These are phyloP conservation scores for Isotomurus palustris DNA, from an alignment of 2,888 invertebrate genomes.

Conservation along the genomic window DNA sequence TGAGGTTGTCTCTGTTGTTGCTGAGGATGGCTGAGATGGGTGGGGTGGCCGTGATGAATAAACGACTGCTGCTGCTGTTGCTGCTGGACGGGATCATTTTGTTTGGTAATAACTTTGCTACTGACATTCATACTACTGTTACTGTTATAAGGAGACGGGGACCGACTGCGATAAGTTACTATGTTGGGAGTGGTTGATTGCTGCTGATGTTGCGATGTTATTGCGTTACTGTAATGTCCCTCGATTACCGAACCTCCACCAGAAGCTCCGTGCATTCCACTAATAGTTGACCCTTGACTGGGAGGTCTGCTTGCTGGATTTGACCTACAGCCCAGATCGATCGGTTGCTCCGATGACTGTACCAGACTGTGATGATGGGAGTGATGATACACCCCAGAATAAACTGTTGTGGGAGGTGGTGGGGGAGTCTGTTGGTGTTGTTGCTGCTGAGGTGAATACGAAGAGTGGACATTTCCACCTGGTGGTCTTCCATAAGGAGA, in stretches of 20 bases:
- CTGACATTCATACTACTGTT: slow-evolving; percentile 29
- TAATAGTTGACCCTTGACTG: too few relatives aligned
- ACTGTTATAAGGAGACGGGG: slow-evolving; percentile 38
- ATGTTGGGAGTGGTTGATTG: slow-evolving; percentile 34
- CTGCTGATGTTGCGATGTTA: slow-evolving; percentile 34
- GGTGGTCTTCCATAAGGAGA: neutral
- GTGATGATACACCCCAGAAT: slow-evolving; percentile 24
- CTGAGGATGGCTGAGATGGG: slow-evolving; percentile 19
- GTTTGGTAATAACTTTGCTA: neutral
- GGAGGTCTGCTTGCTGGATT: slow-evolving; percentile 41
- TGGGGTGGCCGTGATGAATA: slow-evolving; percentile 9
- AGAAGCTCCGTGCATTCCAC: too few relatives aligned
- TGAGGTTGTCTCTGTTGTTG: slow-evolving; percentile 12
- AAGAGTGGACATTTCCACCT: slow-evolving; percentile 4
- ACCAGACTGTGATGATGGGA: slow-evolving; percentile 16
- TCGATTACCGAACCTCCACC: slow-evolving; percentile 48
- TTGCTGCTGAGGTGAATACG: slow-evolving; percentile 24
- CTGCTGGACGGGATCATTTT: slow-evolving; percentile 32
- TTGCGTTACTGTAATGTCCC: slow-evolving; percentile 43
- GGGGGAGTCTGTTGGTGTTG: slow-evolving; percentile 16
- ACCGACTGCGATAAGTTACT: slow-evolving; percentile 33
- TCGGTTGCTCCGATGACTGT: slow-evolving; percentile 37
- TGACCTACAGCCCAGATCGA: slow-evolving; percentile 39
- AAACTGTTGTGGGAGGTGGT: slow-evolving; percentile 9
- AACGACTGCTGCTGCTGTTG: slow-evolving; percentile 14